Evolutionary conservation across 1,140 invertebrate genomes (phyloP).

Genomic region (Aphelenchoides besseyi): DNA sequence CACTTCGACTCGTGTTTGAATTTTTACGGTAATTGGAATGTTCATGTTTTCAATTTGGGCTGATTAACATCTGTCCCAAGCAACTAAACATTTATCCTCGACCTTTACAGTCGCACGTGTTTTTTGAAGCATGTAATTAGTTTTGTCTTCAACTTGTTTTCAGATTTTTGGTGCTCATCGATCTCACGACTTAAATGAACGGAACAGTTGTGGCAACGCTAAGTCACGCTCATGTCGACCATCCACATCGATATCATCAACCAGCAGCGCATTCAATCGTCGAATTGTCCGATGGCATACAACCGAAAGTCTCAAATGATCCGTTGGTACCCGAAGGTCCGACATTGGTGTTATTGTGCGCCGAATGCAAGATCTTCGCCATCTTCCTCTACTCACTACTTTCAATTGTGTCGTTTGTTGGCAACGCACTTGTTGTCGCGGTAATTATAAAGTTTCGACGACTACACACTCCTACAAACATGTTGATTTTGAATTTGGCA

Average conservation of each 20-base stretch:
- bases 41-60: not conserved
- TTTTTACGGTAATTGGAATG: too few species aligned
- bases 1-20: too few species aligned
- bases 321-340: not conserved
- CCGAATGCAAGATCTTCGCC: slow-evolving; percentile 41
- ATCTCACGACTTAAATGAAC: not conserved
- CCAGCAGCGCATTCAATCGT: not conserved
- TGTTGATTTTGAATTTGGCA: slow-evolving; percentile 51
- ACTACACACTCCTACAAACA: slow-evolving; percentile 57
- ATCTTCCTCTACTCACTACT: slow-evolving; percentile 54
- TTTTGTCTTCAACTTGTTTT: not conserved
- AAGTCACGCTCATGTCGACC: not conserved
- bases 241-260: not conserved
- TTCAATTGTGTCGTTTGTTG: slow-evolving; percentile 54
- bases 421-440: slow-evolving; percentile 57
- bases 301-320: not conserved
- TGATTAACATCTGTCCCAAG: not conserved
- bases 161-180: not conserved
- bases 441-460: slow-evolving; percentile 58
- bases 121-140: not conserved
- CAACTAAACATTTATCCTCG: not conserved
- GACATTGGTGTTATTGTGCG: slow-evolving; percentile 15
- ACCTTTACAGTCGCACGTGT: not conserved
- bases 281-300: not conserved
- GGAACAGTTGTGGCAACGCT: not conserved